These are phyloP conservation scores for Epinephelus moara DNA, from an alignment of 2,113 vertebrate species.

Conservation along the genomic window DNA sequence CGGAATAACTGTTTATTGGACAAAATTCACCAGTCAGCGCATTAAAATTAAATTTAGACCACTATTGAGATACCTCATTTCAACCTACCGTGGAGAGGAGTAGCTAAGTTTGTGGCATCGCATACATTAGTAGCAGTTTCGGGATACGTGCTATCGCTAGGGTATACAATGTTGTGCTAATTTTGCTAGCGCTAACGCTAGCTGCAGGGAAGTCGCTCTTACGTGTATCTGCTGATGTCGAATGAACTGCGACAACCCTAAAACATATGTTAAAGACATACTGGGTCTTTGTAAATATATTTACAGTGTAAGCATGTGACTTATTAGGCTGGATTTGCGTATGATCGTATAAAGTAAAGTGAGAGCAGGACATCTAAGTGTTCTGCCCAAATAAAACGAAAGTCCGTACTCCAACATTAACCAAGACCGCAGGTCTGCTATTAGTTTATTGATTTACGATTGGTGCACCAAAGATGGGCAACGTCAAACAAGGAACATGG, in stretches of 20 bases:
- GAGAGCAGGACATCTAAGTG: no score
- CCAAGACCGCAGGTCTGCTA: neutral
- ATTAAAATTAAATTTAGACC: accelerated
- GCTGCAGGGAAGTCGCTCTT: neutral
- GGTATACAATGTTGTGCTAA: no score
- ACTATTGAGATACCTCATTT: accelerated
- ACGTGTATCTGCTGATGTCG: neutral
- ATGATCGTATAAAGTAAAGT: no score
- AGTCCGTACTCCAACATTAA: neutral
- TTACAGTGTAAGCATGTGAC: no score
- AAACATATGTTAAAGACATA: no score
- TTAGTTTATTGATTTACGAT: neutral
- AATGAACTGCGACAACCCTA: neutral
- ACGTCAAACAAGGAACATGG: neutral
- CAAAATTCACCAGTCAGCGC: accelerated
- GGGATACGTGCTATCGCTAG: neutral
- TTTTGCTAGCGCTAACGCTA: slow-evolving; percentile 37
- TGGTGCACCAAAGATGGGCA: no score
- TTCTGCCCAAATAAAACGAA: neutral
- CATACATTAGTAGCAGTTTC: neutral
- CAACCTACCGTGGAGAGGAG: accelerated
- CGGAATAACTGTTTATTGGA: accelerated
- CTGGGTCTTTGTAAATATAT: neutral
- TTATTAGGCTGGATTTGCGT: no score
- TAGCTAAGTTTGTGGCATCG: accelerated